phyloP scores from a whole-genome alignment of 2,888 invertebrate species.

The Trachelus stipa region DNA sequence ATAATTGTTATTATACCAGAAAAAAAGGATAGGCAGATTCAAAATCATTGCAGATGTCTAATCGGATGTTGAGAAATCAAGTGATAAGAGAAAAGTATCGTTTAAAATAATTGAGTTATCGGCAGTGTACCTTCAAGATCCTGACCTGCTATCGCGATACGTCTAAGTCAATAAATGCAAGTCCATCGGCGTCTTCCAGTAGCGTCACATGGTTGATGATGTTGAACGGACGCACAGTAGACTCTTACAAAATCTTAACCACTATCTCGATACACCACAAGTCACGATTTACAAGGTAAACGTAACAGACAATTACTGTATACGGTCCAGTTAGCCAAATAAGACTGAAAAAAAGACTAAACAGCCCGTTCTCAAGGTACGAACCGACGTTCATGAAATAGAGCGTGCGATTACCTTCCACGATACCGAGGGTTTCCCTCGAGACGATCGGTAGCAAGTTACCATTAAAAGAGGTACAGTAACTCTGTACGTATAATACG shows the following conservation, averaged over 20 bases:
- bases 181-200: background rate
- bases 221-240: background rate
- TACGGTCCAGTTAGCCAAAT: background rate
- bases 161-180: background rate
- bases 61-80: background rate
- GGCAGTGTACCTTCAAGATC: background rate
- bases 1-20: background rate
- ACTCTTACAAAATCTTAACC: background rate
- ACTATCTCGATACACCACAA: background rate
- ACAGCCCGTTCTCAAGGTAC: background rate
- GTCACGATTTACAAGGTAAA: background rate
- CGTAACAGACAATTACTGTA: background rate
- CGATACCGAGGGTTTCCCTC: background rate
- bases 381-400: background rate
- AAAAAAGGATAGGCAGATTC: background rate
- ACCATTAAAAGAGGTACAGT: background rate
- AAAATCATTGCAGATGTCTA: background rate
- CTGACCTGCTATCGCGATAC: background rate
- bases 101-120: background rate
- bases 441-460: background rate
- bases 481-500: background rate
- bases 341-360: background rate
- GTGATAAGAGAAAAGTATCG: background rate
- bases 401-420: background rate
- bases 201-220: background rate